Conservation (phyloP, 2,888 invertebrate species). For the Lasioglossum leucozonium region DNA sequence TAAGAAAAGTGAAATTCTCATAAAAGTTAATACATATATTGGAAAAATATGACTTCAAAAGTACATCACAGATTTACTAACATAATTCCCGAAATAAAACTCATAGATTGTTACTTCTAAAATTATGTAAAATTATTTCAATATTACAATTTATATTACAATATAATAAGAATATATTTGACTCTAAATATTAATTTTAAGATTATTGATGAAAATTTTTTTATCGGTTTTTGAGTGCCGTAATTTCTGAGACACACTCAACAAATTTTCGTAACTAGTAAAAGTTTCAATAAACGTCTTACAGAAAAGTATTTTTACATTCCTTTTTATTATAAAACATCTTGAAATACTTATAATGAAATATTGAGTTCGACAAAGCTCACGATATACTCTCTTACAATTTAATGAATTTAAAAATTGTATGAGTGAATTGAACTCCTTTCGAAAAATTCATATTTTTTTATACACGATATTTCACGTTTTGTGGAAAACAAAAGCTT, state of each 20-base stretch:
- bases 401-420: slow-evolving; percentile 24
- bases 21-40: neutral
- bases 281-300: slow-evolving; percentile 5
- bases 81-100: slow-evolving; percentile 11
- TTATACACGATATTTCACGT: slow-evolving; percentile 51
- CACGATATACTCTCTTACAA: slow-evolving; percentile 22
- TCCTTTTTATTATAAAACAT: slow-evolving; percentile 59
- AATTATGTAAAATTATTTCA: slow-evolving; percentile 7
- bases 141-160: slow-evolving; percentile 32
- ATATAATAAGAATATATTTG: slow-evolving; percentile 19
- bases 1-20: slow-evolving; percentile 12
- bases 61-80: slow-evolving; percentile 10
- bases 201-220: slow-evolving; percentile 5
- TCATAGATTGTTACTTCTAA: slow-evolving; percentile 11
- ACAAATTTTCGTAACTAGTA: slow-evolving; percentile 18
- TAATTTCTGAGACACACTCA: slow-evolving; percentile 11
- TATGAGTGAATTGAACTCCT: slow-evolving; percentile 18
- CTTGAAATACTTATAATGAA: slow-evolving; percentile 32
- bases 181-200: slow-evolving; percentile 7
- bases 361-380: slow-evolving; percentile 13
- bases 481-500: slow-evolving; percentile 17
- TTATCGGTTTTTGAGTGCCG: slow-evolving; percentile 1
- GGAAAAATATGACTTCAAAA: slow-evolving; percentile 16
- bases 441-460: slow-evolving; percentile 47
- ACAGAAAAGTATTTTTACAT: slow-evolving; percentile 62